Conservation (phyloP, 2,888 invertebrate genomes). For the Patella pellucida region DNA sequence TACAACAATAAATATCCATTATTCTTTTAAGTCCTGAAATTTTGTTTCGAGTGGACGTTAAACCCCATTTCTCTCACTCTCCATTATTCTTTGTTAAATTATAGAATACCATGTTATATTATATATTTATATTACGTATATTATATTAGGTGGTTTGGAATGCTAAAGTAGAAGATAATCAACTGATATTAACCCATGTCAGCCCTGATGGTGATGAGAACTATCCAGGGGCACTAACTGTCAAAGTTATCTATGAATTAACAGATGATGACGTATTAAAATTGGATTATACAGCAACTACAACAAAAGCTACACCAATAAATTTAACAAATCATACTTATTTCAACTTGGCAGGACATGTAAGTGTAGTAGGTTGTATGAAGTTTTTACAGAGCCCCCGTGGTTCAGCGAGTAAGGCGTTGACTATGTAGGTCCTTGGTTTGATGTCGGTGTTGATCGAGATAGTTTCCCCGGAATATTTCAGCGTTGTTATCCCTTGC, state of each 20-base stretch:
- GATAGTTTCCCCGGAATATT: too few species aligned
- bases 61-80: too few species aligned
- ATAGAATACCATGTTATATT: too few species aligned
- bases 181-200: slow-evolving; percentile 81
- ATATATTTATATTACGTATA: not conserved
- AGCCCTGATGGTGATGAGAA: slow-evolving; percentile 86
- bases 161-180: slow-evolving; percentile 75
- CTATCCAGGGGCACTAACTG: slow-evolving; percentile 87
- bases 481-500: too few species aligned
- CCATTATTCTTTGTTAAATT: too few species aligned
- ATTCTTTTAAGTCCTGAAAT: too few species aligned
- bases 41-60: too few species aligned
- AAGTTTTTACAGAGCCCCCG: too few species aligned
- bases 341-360: slow-evolving; percentile 94
- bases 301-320: slow-evolving; percentile 84
- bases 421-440: too few species aligned
- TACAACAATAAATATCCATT: too few species aligned
- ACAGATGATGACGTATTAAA: slow-evolving; percentile 80
- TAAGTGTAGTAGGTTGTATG: slow-evolving; percentile 61
- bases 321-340: slow-evolving; percentile 91
- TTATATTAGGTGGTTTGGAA: slow-evolving; percentile 78
- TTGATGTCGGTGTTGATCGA: too few species aligned
- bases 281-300: slow-evolving; percentile 82
- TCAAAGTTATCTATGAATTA: slow-evolving; percentile 80
- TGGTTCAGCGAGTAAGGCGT: too few species aligned